phyloP scores from a whole-genome alignment of 2,888 invertebrate species.

The Metacarcinus magister region DNA sequence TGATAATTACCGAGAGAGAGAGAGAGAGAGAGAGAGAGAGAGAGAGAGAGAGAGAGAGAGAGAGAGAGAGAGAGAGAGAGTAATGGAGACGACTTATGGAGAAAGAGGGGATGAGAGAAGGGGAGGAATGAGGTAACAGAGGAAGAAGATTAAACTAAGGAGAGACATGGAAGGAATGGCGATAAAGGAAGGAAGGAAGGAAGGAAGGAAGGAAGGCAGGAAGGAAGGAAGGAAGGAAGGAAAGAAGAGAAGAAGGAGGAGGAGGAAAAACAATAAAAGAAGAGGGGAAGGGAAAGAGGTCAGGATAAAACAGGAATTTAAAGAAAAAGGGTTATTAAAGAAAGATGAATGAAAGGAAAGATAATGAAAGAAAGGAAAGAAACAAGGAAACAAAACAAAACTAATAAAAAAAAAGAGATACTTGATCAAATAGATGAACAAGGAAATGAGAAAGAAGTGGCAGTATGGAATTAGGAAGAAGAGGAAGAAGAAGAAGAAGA shows the following conservation, averaged over 20 bases:
- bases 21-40: conserved; percentile 67
- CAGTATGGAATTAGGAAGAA: too few species aligned
- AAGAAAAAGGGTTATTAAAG: too few species aligned
- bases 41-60: conserved; percentile 2
- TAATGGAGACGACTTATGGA: background rate
- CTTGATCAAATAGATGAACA: too few species aligned
- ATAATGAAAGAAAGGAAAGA: too few species aligned
- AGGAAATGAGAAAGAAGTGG: too few species aligned
- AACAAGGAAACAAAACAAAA: too few species aligned
- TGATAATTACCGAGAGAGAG: conserved; percentile 50
- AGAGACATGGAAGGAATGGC: background rate
- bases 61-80: background rate
- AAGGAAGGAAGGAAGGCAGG: background rate
- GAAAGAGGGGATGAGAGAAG: background rate
- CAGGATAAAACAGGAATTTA: background rate
- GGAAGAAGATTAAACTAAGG: background rate
- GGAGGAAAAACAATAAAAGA: background rate
- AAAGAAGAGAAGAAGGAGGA: background rate
- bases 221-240: background rate
- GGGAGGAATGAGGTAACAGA: background rate
- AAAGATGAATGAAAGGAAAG: too few species aligned
- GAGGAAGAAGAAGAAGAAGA: too few species aligned
- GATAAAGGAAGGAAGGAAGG: background rate
- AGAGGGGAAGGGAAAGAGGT: background rate
- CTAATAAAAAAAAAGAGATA: too few species aligned